phyloP scores from a whole-genome alignment of 53 echinoderm and acorn worm genomes.

The Henricia sp. region DNA sequence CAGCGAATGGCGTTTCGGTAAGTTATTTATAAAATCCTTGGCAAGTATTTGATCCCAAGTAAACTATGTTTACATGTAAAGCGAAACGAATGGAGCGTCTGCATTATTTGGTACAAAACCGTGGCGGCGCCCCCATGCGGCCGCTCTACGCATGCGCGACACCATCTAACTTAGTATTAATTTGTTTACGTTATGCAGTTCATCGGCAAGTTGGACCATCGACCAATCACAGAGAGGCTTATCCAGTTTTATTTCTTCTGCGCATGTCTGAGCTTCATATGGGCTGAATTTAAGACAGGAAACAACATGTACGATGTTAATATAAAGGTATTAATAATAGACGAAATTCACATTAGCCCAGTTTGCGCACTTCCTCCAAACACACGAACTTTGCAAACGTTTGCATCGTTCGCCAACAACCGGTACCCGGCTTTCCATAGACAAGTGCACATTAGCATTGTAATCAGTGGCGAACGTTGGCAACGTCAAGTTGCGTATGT shows the following conservation, averaged over 20 bases:
- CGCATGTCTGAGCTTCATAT: background rate
- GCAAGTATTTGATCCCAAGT: background rate
- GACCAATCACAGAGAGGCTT: conserved; percentile 23
- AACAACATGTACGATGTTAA: conserved; percentile 10
- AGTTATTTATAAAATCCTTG: background rate
- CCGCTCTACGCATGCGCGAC: no score
- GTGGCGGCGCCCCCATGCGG: no score
- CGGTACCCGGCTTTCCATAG: no score
- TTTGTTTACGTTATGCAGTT: conserved; percentile 5
- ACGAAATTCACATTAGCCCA: background rate
- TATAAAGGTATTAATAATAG: background rate
- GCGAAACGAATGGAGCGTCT: background rate
- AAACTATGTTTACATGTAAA: background rate
- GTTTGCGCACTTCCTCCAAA: no score
- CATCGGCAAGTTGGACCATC: conserved; percentile 10
- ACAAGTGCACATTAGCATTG: no score
- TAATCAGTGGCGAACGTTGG: no score
- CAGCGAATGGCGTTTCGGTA: conserved; percentile 14
- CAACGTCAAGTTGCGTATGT: no score
- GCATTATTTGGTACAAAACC: no score
- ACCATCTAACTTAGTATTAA: background rate
- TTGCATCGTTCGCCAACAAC: no score
- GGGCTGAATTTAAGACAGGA: conserved; percentile 25
- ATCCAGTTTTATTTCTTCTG: conserved; percentile 45
- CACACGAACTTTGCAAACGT: no score